Evolutionary conservation across 2,888 invertebrate genomes (phyloP).

Genomic region (Acleris emargana): DNA sequence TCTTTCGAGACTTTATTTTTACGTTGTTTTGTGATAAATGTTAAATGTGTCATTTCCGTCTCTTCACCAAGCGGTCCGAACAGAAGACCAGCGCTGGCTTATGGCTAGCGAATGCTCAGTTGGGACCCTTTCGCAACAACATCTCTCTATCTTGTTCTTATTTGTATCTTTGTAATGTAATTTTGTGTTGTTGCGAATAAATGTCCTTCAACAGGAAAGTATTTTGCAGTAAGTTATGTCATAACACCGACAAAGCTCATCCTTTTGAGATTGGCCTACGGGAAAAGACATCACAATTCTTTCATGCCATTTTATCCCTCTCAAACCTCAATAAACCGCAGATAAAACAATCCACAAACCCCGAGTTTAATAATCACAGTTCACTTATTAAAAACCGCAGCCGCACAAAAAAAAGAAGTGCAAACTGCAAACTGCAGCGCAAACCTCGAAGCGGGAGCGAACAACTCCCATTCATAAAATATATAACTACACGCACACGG

Average conservation of each 20-base stretch:
- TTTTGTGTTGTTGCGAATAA: too few species aligned
- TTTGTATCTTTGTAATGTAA: too few species aligned
- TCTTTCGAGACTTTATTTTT: too few species aligned
- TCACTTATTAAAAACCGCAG: conserved; percentile 18
- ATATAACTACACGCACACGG: conserved; percentile 50
- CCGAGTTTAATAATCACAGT: conserved; percentile 28
- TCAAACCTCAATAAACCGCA: conserved; percentile 4
- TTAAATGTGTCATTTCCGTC: too few species aligned
- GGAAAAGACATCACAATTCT: neutral
- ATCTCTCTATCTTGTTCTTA: too few species aligned
- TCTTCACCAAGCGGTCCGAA: too few species aligned
- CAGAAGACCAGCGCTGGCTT: too few species aligned
- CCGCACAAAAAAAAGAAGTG: conserved; percentile 23
- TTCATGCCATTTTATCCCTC: neutral
- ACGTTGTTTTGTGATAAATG: too few species aligned
- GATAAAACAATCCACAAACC: conserved; percentile 24
- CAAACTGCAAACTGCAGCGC: conserved; percentile 28
- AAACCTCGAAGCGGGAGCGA: conserved; percentile 57
- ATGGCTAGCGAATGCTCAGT: too few species aligned
- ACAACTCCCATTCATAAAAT: conserved; percentile 69
- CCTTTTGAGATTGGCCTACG: neutral
- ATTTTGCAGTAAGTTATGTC: too few species aligned
- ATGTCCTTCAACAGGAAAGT: too few species aligned
- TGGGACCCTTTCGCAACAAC: too few species aligned
- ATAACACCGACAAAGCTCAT: neutral